These are phyloP conservation scores for Lithophane semibrunnea DNA, from an alignment of 2,888 invertebrate genomes.

Conservation along the genomic window DNA sequence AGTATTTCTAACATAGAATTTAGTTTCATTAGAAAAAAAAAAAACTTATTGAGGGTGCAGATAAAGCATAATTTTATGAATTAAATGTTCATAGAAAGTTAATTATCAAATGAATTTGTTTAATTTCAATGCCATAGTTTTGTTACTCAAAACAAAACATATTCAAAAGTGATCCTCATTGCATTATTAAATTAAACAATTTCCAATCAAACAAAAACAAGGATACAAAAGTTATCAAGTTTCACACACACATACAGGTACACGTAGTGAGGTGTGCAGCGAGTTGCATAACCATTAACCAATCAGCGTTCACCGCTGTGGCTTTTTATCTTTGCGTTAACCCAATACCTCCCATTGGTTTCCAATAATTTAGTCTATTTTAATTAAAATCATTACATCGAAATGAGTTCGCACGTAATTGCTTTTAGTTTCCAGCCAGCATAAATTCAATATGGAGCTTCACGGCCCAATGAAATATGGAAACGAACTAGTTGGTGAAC, in stretches of 20 bases:
- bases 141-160: not conserved
- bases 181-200: conserved; percentile 5
- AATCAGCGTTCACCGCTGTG: conserved; percentile 38
- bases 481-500: conserved; percentile 61
- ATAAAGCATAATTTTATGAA: not conserved
- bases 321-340: conserved; percentile 44
- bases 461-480: conserved; percentile 69
- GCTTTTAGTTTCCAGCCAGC: conserved; percentile 66
- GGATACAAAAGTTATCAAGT: conserved; percentile 29
- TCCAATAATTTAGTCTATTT: conserved; percentile 67
- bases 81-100: not conserved
- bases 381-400: conserved; percentile 74
- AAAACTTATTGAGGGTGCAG: not conserved
- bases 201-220: conserved; percentile 1
- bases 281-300: conserved; percentile 24
- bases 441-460: conserved; percentile 70
- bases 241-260: not conserved
- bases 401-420: conserved; percentile 71
- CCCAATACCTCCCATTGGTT: conserved; percentile 38
- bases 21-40: not conserved
- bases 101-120: not conserved
- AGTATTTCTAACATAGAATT: not conserved
- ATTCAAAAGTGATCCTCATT: not conserved
- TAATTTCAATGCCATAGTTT: not conserved
- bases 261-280: conserved; percentile 13